Base-by-base conservation (phyloP, 1,140 invertebrate genomes). In the Zaprionus capensis region DNA sequence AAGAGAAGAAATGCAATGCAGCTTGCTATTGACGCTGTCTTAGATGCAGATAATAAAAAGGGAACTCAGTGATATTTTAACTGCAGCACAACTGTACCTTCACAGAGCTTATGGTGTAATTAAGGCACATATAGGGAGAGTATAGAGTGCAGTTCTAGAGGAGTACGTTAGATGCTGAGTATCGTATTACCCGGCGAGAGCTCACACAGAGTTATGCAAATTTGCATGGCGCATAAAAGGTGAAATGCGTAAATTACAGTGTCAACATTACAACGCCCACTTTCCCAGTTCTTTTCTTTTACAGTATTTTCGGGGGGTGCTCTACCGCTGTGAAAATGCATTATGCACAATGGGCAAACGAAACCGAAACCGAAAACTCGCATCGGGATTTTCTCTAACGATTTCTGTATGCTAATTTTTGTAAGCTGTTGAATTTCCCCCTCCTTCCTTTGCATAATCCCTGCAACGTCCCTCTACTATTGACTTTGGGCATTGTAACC, bases 201-300 rank as follows among this genome's bases (percentile, higher is more conserved):
- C 49, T 26, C 51, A 71, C 72, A 80, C 78, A 69, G 58, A 57
- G 58, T 66, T 81, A 90, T 91, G 84, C 79, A 90, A 88, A 88
- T 90, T 75, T 69, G 44, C 55, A 64, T 73, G 69, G 64, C 51
- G 70, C 63, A 81, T 38, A 82, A 88, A 81, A 88, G 70, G 79
- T 70, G 85, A 85, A 90, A 88, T 85, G 85, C 85, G 85, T 88
- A 88, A 88, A 88, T 88, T 88, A 88, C 85, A 88, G 85, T 88
- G 85, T 88, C 85, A 88, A 88, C 85, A 88, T 88, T 88, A 88
- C 86, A 88, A 77, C 85, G 86, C 85, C 85, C 85, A 90, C 85
- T 87, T 87, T 81, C 63, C 58, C 53, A 58, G 67, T 68, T 20
- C 20, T 31, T 70, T 70, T 68, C 41, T 20, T 70, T 38, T 58